phyloP scores from a whole-genome alignment of 2,797 vertebrate species.

The Myoxocephalus aenaeus region DNA sequence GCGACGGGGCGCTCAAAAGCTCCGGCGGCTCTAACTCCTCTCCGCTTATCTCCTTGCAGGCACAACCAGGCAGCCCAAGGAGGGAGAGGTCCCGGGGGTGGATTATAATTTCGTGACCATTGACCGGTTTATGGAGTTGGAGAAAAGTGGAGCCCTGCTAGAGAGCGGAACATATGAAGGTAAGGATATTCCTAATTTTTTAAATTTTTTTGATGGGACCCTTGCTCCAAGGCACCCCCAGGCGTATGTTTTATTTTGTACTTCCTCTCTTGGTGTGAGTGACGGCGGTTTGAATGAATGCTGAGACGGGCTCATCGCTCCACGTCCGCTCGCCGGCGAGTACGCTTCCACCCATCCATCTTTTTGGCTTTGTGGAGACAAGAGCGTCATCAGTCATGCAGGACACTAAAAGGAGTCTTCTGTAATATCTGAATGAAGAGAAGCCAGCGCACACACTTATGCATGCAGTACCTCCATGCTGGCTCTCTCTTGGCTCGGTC shows the following conservation, averaged over 20 bases:
- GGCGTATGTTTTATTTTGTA: no score
- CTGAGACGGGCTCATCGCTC: slow-evolving; percentile 41
- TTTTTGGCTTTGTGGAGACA: slow-evolving; percentile 35
- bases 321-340: background rate
- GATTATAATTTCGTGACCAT: slow-evolving; percentile 99
- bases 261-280: slow-evolving; percentile 6
- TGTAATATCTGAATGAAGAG: slow-evolving; percentile 49
- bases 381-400: slow-evolving; percentile 49
- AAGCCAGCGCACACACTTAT: background rate
- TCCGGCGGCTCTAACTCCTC: slow-evolving; percentile 39
- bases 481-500: slow-evolving; percentile 38
- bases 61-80: slow-evolving; percentile 98
- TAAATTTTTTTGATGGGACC: background rate
- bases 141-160: slow-evolving; percentile 96
- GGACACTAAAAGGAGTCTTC: slow-evolving; percentile 30
- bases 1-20: slow-evolving; percentile 29
- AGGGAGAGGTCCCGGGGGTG: slow-evolving; percentile 98
- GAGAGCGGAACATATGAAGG: slow-evolving; percentile 99
- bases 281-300: slow-evolving; percentile 51
- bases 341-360: slow-evolving; percentile 41
- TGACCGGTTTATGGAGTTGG: slow-evolving; percentile 97
- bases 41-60: slow-evolving; percentile 81
- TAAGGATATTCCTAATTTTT: slow-evolving; percentile 71
- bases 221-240: no score
- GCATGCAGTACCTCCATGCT: slow-evolving; percentile 15